phyloP scores from a whole-genome alignment of 2,113 vertebrate genomes.

The Ciconia boyciana region DNA sequence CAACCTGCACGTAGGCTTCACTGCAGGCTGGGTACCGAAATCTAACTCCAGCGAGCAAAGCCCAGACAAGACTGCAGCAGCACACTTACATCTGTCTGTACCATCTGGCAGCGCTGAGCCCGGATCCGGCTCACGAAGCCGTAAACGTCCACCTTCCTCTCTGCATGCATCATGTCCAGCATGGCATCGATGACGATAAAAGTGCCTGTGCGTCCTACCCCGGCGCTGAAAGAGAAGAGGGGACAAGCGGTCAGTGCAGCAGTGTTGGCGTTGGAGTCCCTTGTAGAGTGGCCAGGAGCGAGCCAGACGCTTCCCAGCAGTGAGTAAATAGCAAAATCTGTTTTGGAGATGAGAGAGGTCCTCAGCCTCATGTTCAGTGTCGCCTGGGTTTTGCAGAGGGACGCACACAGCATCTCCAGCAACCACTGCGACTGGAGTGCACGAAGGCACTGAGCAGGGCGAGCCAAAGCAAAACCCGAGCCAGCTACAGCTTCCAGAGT shows the following conservation, averaged over 20 bases:
- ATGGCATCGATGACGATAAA: constrained; percentile 98
- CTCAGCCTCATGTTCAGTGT: background rate
- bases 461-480: background rate
- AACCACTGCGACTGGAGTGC: fast-evolving
- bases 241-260: background rate
- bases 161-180: constrained; percentile 97
- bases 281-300: background rate
- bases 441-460: background rate
- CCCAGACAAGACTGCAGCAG: fast-evolving
- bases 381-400: background rate
- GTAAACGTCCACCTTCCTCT: constrained; percentile 95
- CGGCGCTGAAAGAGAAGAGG: constrained; percentile 76
- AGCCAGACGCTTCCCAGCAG: background rate
- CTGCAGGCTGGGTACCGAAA: background rate
- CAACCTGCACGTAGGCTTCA: fast-evolving
- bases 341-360: background rate
- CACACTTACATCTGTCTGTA: constrained; percentile 92
- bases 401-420: background rate
- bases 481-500: background rate
- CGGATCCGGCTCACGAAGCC: constrained; percentile 96
- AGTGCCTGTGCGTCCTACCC: constrained; percentile 94
- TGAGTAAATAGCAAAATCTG: background rate
- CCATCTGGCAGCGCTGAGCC: constrained; percentile 98
- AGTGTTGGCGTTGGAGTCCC: background rate
- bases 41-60: fast-evolving